These are phyloP conservation scores for Lordiphosa stackelbergi DNA, from an alignment of 1,140 invertebrate genomes.

Conservation along the genomic window DNA sequence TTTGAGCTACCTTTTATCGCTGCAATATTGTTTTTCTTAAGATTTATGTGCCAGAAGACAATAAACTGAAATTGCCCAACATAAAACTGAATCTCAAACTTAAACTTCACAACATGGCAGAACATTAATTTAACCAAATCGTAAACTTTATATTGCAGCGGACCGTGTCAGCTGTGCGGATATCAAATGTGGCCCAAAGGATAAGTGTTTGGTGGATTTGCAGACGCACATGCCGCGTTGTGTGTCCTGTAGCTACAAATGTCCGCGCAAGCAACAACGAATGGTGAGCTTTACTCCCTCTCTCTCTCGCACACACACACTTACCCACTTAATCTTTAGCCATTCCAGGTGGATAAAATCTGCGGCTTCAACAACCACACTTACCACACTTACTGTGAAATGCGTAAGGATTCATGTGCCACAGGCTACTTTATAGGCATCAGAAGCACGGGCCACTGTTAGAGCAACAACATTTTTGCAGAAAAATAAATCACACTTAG, in stretches of 20 bases:
- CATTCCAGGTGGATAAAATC: slow-evolving; percentile 76
- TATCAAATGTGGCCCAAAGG: slow-evolving; percentile 85
- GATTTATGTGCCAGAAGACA: slow-evolving; percentile 22
- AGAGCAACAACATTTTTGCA: slow-evolving; percentile 5
- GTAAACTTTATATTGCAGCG: slow-evolving; percentile 79
- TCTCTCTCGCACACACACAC: background rate
- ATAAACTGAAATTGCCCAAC: slow-evolving; percentile 59
- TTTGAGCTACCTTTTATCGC: background rate
- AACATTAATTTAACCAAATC: slow-evolving; percentile 50
- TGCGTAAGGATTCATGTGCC: slow-evolving; percentile 89
- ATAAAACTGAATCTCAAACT: slow-evolving; percentile 34
- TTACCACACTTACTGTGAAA: slow-evolving; percentile 92
- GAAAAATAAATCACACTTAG: slow-evolving; percentile 23
- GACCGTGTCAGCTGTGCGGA: slow-evolving; percentile 83
- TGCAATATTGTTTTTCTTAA: background rate
- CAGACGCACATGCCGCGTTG: slow-evolving; percentile 85
- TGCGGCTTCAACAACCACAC: slow-evolving; percentile 91
- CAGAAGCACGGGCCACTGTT: slow-evolving; percentile 81
- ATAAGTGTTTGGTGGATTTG: slow-evolving; percentile 87
- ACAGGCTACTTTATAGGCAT: slow-evolving; percentile 89
- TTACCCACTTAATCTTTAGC: slow-evolving; percentile 12
- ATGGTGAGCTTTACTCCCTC: slow-evolving; percentile 33
- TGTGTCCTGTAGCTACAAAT: slow-evolving; percentile 83
- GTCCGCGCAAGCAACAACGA: slow-evolving; percentile 67
- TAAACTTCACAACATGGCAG: slow-evolving; percentile 18